Percentiles rank a stretch among this genome's conserved stretches.
Evolutionary conservation across 2,797 vertebrate species (phyloP).

Genomic region (Sebastolobus alascanus): DNA sequence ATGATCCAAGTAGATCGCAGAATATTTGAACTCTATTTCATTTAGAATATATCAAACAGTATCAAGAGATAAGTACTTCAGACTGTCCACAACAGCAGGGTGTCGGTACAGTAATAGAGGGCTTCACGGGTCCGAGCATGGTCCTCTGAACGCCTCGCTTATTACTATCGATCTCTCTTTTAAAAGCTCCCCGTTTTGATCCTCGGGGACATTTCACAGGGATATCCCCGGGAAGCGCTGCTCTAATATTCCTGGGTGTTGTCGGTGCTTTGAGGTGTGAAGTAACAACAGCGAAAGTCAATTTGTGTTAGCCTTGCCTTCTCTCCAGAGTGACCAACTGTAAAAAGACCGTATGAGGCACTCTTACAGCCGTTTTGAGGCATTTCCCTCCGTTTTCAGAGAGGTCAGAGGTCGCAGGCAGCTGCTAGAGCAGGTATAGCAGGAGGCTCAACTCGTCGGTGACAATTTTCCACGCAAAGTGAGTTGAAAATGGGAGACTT

Average conservation of each 20-base stretch:
- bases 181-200: constrained; percentile 15
- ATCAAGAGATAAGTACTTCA: background rate
- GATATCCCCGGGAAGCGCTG: constrained; percentile 17
- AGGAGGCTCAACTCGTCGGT: constrained; percentile 3
- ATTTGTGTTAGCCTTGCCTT: constrained; percentile 27
- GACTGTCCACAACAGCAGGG: background rate
- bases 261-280: constrained; percentile 44
- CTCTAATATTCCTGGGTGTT: constrained; percentile 13
- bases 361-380: background rate
- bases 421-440: background rate
- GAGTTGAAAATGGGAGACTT: constrained; percentile 32
- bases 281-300: constrained; percentile 45
- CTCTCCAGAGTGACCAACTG: constrained; percentile 18
- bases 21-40: background rate
- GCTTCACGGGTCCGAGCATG: background rate
- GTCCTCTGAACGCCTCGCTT: constrained; percentile 12
- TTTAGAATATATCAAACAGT: background rate
- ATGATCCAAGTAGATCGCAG: background rate
- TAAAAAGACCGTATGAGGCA: background rate
- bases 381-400: background rate
- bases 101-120: background rate
- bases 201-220: constrained; percentile 16
- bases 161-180: constrained; percentile 25
- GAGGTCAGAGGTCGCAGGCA: constrained; percentile 21
- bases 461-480: constrained; percentile 7